Base-by-base conservation (phyloP, 2,888 invertebrate genomes). In the Lycia hirtaria region DNA sequence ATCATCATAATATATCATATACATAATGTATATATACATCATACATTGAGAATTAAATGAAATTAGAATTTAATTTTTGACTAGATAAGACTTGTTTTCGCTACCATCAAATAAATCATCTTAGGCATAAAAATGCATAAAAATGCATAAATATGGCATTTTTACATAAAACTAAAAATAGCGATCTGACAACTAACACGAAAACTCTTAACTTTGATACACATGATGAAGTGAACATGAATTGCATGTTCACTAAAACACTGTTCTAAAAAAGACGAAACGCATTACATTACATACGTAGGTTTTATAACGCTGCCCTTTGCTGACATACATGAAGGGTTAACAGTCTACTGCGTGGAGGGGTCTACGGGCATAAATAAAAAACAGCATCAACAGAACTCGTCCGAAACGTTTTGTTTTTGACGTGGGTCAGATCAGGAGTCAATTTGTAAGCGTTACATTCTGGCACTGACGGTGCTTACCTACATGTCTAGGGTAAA, bases 311-410 rank as follows among this genome's bases (percentile, higher is more conserved):
- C 74, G 67, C 71, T 75, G 73, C 73, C 66, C 73, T 83, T 80
- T 82, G 78, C 80, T 72, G 81, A 83, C 83, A 85, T 84, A 87
- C 83, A 79, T 73, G 79, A 83, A 87, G 88, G 85, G 88, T 88
- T 87, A 87, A 85, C 88, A 88, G 87, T 87, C 88, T 86, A 76
- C 77, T 87, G 87, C 80, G 77, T 83, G 78, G 78, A 77, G 87
- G 83, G 85, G 72, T 80, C 78, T 76, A 64, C 73, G 73, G 83
- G 82, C 75, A 79, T 76, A 79, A 80, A 76, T 75, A 80, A 80
- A 81, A 78, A 60, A 60, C 35, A 56, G 20, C 40, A 45, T 40
- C 54, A 40, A 15, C 32, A 41, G 47, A 49, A 33, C 43, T 55
- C 33, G 53, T 61, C 55, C 53, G 43, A 47, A 56, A 37, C 52